Conservation (phyloP, 2,113 vertebrate species). For the Oceanodroma tethys region DNA sequence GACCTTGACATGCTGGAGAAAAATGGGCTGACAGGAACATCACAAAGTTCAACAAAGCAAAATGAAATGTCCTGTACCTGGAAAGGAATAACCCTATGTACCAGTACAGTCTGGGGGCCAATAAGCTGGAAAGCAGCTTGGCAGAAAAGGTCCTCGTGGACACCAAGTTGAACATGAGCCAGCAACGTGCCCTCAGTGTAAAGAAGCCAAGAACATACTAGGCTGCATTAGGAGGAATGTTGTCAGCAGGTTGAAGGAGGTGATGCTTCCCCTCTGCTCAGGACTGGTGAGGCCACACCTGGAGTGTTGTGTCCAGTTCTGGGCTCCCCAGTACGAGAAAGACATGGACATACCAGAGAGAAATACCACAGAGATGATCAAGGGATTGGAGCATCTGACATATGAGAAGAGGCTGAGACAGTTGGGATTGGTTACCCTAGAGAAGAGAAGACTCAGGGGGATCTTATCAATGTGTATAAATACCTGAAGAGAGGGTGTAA, state of each 20-base stretch:
- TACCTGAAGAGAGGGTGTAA: neutral
- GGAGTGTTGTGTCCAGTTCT: neutral
- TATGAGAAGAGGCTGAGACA: neutral
- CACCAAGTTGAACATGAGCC: neutral
- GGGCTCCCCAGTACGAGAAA: neutral
- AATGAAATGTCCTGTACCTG: neutral
- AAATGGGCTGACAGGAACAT: neutral
- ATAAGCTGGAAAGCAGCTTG: neutral
- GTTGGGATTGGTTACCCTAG: neutral
- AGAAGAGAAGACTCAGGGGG: neutral
- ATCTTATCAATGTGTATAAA: neutral
- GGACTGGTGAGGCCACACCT: neutral
- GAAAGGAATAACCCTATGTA: neutral
- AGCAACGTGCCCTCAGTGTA: neutral
- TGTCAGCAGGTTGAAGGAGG: neutral
- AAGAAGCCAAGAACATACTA: neutral
- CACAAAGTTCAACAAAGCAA: neutral
- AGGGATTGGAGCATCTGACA: neutral
- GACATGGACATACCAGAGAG: neutral
- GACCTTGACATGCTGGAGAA: neutral
- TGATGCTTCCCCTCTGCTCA: neutral
- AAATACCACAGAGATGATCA: neutral
- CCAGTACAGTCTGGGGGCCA: neutral
- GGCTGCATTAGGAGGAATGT: neutral
- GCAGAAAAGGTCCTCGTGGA: neutral